Percentiles rank a stretch among this genome's conserved stretches.
These are phyloP conservation scores for Cryptoprocta ferox DNA, from an alignment of 2,797 vertebrate genomes.

Conservation along the genomic window DNA sequence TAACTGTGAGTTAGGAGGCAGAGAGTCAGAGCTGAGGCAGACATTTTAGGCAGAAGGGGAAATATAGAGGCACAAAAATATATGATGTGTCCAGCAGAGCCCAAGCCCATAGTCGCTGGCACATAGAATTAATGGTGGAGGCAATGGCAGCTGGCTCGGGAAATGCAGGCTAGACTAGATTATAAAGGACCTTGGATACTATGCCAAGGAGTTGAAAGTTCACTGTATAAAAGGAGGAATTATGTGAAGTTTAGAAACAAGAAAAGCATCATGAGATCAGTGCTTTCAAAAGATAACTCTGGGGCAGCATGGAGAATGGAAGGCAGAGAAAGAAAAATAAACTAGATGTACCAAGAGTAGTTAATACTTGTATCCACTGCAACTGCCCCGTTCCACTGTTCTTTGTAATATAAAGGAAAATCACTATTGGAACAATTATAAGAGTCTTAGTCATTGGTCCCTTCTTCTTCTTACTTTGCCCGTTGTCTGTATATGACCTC, in stretches of 20 bases:
- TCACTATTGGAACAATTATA: not conserved
- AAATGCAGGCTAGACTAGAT: not conserved
- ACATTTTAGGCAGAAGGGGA: not conserved
- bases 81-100: not conserved
- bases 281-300: not conserved
- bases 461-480: not conserved
- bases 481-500: not conserved
- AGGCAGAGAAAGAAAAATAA: not conserved
- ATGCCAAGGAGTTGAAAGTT: not conserved
- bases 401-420: not conserved
- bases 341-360: not conserved
- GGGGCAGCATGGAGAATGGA: not conserved
- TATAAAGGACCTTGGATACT: not conserved
- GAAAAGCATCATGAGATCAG: not conserved
- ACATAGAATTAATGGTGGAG: not conserved
- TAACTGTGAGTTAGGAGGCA: not conserved
- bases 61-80: not conserved
- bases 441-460: not conserved
- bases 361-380: not conserved
- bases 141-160: not conserved
- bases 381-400: not conserved
- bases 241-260: not conserved
- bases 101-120: not conserved
- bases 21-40: not conserved
- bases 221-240: not conserved